A percentile compares a stretch with the other conserved stretches of the same genome.
Evolutionary conservation across 2,797 vertebrate genomes (phyloP).

Genomic region (Diplodus puntazzo): DNA sequence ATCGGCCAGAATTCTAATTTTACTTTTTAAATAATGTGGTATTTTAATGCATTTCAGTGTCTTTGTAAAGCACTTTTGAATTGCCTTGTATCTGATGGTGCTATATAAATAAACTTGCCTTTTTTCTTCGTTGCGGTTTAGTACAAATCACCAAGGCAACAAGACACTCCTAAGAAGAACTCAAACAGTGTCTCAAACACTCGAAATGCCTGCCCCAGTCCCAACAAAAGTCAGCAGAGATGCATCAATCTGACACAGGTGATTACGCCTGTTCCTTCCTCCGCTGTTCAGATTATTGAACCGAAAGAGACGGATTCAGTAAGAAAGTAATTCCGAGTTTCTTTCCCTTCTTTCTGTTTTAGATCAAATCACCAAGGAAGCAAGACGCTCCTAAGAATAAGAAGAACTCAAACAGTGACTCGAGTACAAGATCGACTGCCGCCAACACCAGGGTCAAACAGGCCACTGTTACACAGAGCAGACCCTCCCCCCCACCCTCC

Average conservation of each 20-base stretch:
- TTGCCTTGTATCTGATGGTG: too few species aligned
- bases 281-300: too few species aligned
- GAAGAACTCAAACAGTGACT: constrained; percentile 73
- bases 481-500: constrained; percentile 78
- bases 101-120: too few species aligned
- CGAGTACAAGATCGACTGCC: constrained; percentile 17
- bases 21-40: too few species aligned
- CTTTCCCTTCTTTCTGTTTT: constrained; percentile 14
- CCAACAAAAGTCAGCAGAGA: constrained; percentile 58
- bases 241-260: constrained; percentile 66
- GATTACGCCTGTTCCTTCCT: constrained; percentile 12
- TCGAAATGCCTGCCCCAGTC: constrained; percentile 40
- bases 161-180: too few species aligned
- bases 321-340: neutral
- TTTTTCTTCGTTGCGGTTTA: too few species aligned
- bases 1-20: too few species aligned
- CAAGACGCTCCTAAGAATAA: constrained; percentile 63
- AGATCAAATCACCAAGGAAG: constrained; percentile 76
- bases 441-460: constrained; percentile 76
- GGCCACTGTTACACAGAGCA: constrained; percentile 74
- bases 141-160: too few species aligned
- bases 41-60: too few species aligned
- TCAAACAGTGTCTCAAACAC: too few species aligned
- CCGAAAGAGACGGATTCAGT: too few species aligned
- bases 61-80: too few species aligned